Base-by-base conservation (phyloP, 1,140 invertebrate species). In the Akabosia matsudoensis region DNA sequence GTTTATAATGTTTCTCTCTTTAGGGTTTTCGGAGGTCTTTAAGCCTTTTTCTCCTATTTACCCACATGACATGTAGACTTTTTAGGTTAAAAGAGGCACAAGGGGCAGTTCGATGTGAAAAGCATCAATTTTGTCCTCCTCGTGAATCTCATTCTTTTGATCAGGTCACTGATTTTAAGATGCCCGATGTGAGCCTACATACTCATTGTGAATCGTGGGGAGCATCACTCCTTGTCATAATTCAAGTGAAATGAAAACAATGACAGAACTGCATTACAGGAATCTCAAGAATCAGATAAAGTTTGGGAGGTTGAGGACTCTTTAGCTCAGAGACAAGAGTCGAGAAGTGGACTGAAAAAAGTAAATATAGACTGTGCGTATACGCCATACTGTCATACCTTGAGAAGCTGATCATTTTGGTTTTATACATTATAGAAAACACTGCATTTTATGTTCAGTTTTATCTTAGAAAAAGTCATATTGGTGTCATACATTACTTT, bases 281-380 rank as follows among this genome's bases (percentile, higher is more conserved):
- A 67, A 67, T 67, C 61, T 67, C 61, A 67, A 67, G 61, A 67
- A 67, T 67, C 61, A 67, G 61, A 67, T 67, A 67, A 67, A 67
- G 31, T 67, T 67, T 67, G 61, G 61, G 61, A 67, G 61, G 61
- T 67, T 67, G 4, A n/a, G 54, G 22, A 56, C n/a, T 56, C 24
- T 56, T n/a, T 22, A 56, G 24, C 24, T 56, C 24, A 56, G 14
- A 61, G 13, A 10, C 37, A 18, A 56, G 22, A 22, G 54, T 56
- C 18, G n/a, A 45, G 24, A 56, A 56, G n/a, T 56, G 54, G 54
- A 56, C n/a, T 4, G 10, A 24, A 4, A n/a, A n/a, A n/a, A n/a
- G n/a, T n/a, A n/a, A n/a, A n/a, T n/a, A n/a, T n/a, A n/a, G n/a
- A n/a, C n/a, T n/a, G n/a, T n/a, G n/a, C n/a, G n/a, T n/a, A n/a